Base-by-base conservation (phyloP, 1,140 invertebrate genomes). In the Homarus americanus region DNA sequence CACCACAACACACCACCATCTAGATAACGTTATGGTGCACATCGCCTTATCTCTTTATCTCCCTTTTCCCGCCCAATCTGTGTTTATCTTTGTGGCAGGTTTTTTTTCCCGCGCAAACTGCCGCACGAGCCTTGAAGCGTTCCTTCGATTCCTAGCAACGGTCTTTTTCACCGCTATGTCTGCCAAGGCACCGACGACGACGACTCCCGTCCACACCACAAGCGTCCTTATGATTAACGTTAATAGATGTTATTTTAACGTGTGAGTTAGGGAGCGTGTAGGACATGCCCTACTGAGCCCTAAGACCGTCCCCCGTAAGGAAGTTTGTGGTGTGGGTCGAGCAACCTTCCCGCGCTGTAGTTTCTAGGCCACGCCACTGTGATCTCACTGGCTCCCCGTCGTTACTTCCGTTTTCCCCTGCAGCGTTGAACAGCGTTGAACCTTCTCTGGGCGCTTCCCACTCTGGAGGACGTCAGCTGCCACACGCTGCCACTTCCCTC, bases 151-250 rank as follows among this genome's bases (percentile, higher is more conserved):
- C 76, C 40, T 79, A 79, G 76, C 76, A 79, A 79, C 76, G 76
- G 76, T 79, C 76, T 79, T 79, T 79, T 79, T 79, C 76, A 79
- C 76, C 76, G 76, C 76, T 79, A 79, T 79, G 76, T 79, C 76
- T 79, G 76, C 40, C 76, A 79, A 79, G 76, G 76, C 40, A 79
- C 40, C 36, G 40, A 40, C 24, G 24, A 40, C 24, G 53, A 12
- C 34, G 10, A 0, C 76, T 38, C 40, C 40, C 40, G 9, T 41
- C 7, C 40, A 28, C 40, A 20, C 12, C 24, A 79, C 9, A 49
- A 79, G n/a, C 76, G 44, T 20, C 76, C 76, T 38, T 79, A 44
- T 44, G n/a, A 49, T 32, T 36, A 32, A 69, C 28, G n/a, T 7
- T 32, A 0, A 69, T 69, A 69, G n/a, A 32, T 4, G 63, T 32